A percentile compares a stretch with the other conserved stretches of the same genome.
Conservation (phyloP, 2,113 vertebrate genomes). For the Microcebus griseorufus region DNA sequence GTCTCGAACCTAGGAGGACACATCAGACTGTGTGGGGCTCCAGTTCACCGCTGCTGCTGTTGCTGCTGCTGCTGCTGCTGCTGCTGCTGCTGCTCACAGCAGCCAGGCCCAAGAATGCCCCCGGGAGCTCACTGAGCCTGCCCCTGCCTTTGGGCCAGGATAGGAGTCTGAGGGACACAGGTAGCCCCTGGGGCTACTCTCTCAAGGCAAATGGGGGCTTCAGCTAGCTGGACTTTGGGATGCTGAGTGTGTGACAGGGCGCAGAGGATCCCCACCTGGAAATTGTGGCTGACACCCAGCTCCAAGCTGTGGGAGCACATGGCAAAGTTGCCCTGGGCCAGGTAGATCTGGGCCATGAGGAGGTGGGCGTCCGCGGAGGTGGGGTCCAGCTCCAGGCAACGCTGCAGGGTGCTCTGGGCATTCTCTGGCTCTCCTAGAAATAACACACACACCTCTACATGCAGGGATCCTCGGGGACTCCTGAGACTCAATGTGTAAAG, state of each 20-base stretch:
- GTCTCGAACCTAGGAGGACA: slow-evolving; percentile 82
- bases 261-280: slow-evolving; percentile 80
- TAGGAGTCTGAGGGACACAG: too few relatives aligned
- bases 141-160: not conserved
- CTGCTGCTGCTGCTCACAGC: not conserved
- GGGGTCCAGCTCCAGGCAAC: slow-evolving; percentile 84
- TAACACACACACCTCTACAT: not conserved
- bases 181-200: not conserved
- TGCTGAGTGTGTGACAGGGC: accelerated
- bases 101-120: too few relatives aligned
- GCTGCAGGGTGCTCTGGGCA: slow-evolving; percentile 82
- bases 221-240: not conserved
- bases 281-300: slow-evolving; percentile 86
- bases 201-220: not conserved
- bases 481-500: accelerated
- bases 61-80: too few relatives aligned
- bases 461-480: not conserved
- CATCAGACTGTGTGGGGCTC: accelerated
- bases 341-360: slow-evolving; percentile 85
- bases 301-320: slow-evolving; percentile 85
- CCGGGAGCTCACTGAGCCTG: not conserved
- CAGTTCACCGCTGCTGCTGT: accelerated
- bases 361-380: slow-evolving; percentile 81
- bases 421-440: slow-evolving; percentile 83
- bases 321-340: slow-evolving; percentile 81